Evolutionary conservation across 2,888 invertebrate species (phyloP).

Genomic region (Himalopsyche kuldschensis): DNA sequence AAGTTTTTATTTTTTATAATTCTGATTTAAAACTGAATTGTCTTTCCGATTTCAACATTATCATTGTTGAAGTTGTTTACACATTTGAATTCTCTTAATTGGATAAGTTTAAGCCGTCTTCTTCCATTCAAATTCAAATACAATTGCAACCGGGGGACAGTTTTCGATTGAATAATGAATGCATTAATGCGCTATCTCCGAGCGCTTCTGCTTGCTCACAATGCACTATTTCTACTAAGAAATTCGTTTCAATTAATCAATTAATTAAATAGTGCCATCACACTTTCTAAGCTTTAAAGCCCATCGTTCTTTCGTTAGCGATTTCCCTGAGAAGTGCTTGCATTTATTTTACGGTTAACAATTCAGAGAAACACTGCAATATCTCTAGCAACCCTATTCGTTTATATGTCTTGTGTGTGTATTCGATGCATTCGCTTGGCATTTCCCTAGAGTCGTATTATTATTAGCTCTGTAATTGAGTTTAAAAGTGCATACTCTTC

Average conservation of each 20-base stretch:
- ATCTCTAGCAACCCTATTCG: not conserved
- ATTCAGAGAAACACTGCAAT: not conserved
- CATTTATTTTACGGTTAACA: not conserved
- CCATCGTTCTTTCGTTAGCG: not conserved
- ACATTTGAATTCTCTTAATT: not conserved
- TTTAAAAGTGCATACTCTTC: not conserved
- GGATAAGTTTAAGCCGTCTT: not conserved
- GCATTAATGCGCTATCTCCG: not conserved
- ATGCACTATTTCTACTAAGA: not conserved
- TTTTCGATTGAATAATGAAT: not conserved
- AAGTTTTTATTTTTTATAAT: no score
- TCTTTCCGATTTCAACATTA: not conserved
- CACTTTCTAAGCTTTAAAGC: not conserved
- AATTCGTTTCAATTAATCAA: not conserved
- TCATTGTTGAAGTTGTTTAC: not conserved
- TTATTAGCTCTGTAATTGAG: slow-evolving; percentile 6
- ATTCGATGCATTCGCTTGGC: not conserved
- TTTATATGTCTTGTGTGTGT: no score
- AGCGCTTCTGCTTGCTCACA: not conserved
- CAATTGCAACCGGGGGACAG: not conserved
- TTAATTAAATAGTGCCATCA: not conserved
- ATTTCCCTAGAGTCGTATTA: not conserved
- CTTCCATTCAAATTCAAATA: not conserved
- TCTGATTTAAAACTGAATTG: not conserved
- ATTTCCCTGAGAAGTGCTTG: not conserved